These are phyloP conservation scores for Oxyura jamaicensis DNA, from an alignment of 2,113 vertebrate species.

Conservation along the genomic window DNA sequence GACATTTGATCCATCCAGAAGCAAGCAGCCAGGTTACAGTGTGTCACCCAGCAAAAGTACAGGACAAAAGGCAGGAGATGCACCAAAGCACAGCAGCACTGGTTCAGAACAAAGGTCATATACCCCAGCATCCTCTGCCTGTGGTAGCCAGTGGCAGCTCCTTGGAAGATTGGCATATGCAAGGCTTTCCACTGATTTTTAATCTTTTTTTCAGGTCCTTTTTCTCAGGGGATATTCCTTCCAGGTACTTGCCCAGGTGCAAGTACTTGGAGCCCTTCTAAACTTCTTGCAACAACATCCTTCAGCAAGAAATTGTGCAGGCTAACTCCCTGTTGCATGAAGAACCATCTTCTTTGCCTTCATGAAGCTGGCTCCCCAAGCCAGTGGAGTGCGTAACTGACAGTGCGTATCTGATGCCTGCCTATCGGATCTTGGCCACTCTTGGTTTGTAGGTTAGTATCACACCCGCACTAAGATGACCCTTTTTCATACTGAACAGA, in stretches of 20 bases:
- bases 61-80: neutral
- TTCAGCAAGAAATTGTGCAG: neutral
- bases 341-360: neutral
- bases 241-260: neutral
- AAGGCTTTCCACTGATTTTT: neutral
- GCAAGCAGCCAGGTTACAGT: neutral
- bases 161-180: neutral
- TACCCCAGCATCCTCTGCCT: neutral
- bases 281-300: neutral
- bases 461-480: neutral
- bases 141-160: neutral
- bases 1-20: constrained; percentile 5
- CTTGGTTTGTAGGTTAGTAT: neutral
- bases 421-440: neutral
- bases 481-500: neutral
- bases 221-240: neutral
- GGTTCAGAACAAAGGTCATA: neutral
- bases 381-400: no score
- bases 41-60: neutral
- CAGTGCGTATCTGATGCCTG: neutral
- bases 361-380: neutral
- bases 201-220: neutral
- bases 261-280: neutral
- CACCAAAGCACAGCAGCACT: neutral
- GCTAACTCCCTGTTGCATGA: neutral